Evolutionary conservation across 2,888 invertebrate species (phyloP), one percentile per base, ranked within the genome.

Genomic region (Orchestes rusci): DNA sequence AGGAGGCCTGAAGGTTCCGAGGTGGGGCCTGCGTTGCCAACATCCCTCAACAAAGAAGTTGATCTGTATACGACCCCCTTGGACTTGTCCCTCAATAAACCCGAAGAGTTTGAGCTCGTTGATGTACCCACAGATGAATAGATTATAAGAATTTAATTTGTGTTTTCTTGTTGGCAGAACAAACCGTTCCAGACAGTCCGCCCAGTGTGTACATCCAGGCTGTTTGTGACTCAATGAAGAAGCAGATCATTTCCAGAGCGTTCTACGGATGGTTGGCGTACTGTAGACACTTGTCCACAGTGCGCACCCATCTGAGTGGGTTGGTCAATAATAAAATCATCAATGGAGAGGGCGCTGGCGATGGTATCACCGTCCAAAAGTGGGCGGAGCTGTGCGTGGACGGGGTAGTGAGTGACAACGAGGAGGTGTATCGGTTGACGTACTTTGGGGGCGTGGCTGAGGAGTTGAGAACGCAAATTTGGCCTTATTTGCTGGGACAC

Each of bases 251-350:
- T 53, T 93, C 93, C 0, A 73, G 95, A 45, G 95, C 95, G 10
- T 95, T 95, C 69, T 94, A 94, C 65, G 95, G 95, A 36, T 95
- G 94, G 95, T 72, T 94, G 48, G 92, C 93, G 1, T 92, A 95
- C 65, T 93, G 93, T 61, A 74, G 94, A 13, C 94, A 95, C 61
- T 72, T 96, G 59, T 85, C 88, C 23, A 95, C 94, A 0, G 92
- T 96, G 1, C 72, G 94, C 31, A 93, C 89, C 0, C 95, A 95
- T 70, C 75, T 95, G 12, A 88, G 91, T 19, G 92, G 91, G 0
- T 72, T 95, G 13, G 90, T 95, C 0, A 79, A 89, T 64, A 74
- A 79, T 1, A 76, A 75, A 50, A 86, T 88, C 41, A 72, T 85
- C 8, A 75, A 77, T 35, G 76, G 75, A 62, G 82, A 79, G 53